Evolutionary conservation across 2,797 vertebrate species (phyloP).

Genomic region (Enteromius unitaeniatus): DNA sequence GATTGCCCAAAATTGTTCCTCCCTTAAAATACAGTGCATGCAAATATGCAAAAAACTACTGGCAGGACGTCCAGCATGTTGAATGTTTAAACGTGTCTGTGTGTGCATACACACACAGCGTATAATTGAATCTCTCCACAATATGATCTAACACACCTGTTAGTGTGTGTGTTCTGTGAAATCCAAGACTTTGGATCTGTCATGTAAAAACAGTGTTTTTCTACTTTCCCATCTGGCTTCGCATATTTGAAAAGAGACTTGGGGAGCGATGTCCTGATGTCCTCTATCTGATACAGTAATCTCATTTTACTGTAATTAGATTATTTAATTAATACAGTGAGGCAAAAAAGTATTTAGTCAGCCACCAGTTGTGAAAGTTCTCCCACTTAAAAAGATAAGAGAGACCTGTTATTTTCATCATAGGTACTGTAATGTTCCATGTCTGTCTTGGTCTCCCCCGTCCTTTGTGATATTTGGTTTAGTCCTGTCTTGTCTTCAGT

Average conservation of each 20-base stretch:
- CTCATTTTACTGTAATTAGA: slow-evolving; percentile 85
- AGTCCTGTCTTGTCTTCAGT: no score
- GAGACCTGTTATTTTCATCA: no score
- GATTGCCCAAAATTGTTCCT: slow-evolving; percentile 5
- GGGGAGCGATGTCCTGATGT: slow-evolving; percentile 71
- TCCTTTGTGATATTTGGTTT: no score
- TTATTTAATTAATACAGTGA: slow-evolving; percentile 67
- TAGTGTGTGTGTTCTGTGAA: slow-evolving; percentile 56
- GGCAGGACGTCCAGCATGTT: slow-evolving; percentile 31
- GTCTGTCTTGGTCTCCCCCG: no score
- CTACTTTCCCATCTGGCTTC: slow-evolving; percentile 59
- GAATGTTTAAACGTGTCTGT: slow-evolving; percentile 14
- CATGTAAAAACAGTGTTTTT: slow-evolving; percentile 54
- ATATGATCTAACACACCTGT: slow-evolving; percentile 59
- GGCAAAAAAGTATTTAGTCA: no score
- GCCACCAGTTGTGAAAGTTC: no score
- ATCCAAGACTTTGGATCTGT: slow-evolving; percentile 52
- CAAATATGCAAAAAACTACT: slow-evolving; percentile 59
- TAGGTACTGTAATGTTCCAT: no score
- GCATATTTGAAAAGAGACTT: slow-evolving; percentile 61
- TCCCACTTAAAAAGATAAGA: no score
- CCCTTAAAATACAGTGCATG: slow-evolving; percentile 1
- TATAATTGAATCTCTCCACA: slow-evolving; percentile 56
- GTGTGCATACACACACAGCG: slow-evolving; percentile 34
- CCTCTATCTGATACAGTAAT: slow-evolving; percentile 79